A percentile compares a stretch with the other conserved stretches of the same genome.
Evolutionary conservation across 2,113 vertebrate species (phyloP).

Genomic region (Spea multiplicata): DNA sequence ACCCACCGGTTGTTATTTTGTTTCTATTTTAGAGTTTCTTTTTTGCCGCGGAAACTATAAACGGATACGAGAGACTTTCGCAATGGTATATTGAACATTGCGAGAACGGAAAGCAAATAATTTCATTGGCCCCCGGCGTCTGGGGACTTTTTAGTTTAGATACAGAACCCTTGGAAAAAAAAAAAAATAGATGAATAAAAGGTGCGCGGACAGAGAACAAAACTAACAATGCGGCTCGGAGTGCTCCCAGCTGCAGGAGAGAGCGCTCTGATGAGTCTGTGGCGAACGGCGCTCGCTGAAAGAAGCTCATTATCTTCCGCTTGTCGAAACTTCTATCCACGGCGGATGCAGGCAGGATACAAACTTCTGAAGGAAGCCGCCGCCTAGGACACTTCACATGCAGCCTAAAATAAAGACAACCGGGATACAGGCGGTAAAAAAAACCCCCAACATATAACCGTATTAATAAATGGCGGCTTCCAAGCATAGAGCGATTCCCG

Average conservation of each 20-base stretch:
- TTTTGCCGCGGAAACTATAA: too few relatives aligned
- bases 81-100: too few relatives aligned
- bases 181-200: constrained; percentile 5
- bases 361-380: constrained; percentile 26
- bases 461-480: constrained; percentile 20
- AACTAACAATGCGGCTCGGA: constrained; percentile 16
- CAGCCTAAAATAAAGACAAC: constrained; percentile 25
- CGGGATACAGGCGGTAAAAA: neutral
- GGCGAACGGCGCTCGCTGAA: constrained; percentile 11
- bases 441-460: neutral
- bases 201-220: constrained; percentile 12
- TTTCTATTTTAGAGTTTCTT: too few relatives aligned
- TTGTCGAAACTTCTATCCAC: constrained; percentile 26
- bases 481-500: constrained; percentile 10
- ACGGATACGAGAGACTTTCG: too few relatives aligned
- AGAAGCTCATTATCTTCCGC: constrained; percentile 25
- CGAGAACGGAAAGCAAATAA: neutral
- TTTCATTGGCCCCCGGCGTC: neutral
- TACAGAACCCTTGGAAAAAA: neutral
- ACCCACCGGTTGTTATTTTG: too few relatives aligned
- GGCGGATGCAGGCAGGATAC: constrained; percentile 26
- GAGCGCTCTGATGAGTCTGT: constrained; percentile 17
- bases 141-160: neutral
- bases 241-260: constrained; percentile 2
- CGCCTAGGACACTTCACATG: constrained; percentile 21